phyloP scores from a whole-genome alignment of 2,113 vertebrate genomes.

The Cochlearius cochlearius region DNA sequence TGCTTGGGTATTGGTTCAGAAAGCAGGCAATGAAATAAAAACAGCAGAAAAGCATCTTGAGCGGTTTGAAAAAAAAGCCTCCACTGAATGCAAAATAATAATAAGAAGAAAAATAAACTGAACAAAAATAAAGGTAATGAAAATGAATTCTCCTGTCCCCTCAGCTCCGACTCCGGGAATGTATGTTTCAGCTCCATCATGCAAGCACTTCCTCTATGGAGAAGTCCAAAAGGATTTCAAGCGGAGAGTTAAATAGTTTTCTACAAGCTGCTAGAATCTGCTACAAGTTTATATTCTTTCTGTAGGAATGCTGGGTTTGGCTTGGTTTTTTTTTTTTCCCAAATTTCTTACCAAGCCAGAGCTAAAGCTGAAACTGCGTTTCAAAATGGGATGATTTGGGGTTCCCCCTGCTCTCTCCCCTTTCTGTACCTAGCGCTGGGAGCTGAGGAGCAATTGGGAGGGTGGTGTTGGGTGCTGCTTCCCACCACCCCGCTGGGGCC shows the following conservation, averaged over 20 bases:
- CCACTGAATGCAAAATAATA: background rate
- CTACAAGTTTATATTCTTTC: background rate
- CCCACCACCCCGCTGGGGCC: background rate
- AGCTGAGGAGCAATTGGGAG: background rate
- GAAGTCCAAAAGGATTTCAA: background rate
- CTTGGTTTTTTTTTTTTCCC: background rate
- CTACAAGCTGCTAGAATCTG: background rate
- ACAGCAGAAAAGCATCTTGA: background rate
- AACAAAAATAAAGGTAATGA: background rate
- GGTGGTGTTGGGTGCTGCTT: background rate
- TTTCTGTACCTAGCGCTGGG: rapidly evolving
- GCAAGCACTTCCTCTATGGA: background rate
- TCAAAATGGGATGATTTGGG: rapidly evolving
- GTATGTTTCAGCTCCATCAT: background rate
- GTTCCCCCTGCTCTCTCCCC: background rate
- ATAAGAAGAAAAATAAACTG: background rate
- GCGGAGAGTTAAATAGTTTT: background rate
- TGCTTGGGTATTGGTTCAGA: background rate
- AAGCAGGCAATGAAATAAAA: background rate
- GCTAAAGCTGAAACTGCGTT: background rate
- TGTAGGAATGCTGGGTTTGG: background rate
- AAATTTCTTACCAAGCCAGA: background rate
- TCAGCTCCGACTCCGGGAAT: background rate
- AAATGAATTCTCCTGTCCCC: background rate
- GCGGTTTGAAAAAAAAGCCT: background rate